Percentiles rank a stretch among this genome's conserved stretches.
Conservation (phyloP, 2,113 vertebrate species). For the Alces alces region DNA sequence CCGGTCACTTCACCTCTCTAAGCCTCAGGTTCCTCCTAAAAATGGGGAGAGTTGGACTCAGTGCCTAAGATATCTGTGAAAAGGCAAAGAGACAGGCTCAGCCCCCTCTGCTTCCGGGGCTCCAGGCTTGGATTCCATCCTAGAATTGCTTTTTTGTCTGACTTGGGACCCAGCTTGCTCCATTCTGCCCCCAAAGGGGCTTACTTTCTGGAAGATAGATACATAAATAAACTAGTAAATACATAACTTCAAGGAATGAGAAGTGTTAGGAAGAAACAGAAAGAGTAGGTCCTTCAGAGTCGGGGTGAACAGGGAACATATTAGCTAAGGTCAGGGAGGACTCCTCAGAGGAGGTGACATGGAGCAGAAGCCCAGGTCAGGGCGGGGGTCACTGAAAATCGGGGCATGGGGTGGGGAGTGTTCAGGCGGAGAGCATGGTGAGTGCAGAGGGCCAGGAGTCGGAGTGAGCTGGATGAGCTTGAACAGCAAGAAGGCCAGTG, state of each 20-base stretch:
- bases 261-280: accelerated
- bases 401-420: accelerated
- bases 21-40: neutral
- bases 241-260: neutral
- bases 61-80: accelerated
- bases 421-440: neutral
- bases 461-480: accelerated
- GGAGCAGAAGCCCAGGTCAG: neutral
- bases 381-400: neutral
- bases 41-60: neutral
- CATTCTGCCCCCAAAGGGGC: neutral
- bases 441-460: neutral
- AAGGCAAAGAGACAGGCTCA: neutral
- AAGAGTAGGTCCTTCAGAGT: neutral
- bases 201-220: neutral
- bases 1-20: neutral
- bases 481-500: neutral
- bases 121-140: neutral
- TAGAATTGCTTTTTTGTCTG: neutral
- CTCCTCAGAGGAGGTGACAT: neutral
- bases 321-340: neutral
- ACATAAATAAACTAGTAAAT: no score
- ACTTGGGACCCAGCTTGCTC: neutral
- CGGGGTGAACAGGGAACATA: accelerated
- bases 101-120: neutral